Base-by-base conservation (phyloP, 2,888 invertebrate species). In the Morinoia aosen region DNA sequence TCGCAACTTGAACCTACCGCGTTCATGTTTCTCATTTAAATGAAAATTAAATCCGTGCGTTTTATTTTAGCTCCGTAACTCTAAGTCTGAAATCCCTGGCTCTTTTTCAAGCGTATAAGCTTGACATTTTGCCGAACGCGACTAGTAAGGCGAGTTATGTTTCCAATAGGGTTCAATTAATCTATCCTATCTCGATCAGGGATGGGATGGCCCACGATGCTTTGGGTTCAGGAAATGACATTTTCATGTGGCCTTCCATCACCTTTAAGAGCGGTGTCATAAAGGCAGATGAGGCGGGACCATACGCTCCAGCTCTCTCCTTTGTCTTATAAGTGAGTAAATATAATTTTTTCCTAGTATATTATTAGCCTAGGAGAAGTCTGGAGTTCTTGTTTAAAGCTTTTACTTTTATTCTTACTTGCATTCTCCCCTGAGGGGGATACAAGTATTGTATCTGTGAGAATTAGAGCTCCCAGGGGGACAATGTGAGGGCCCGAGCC, bases 211-310 rank as follows among this genome's bases (percentile, higher is more conserved):
- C 76, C 25, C 25, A 76, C 76, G 76, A 33, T 3, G 76, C 76
- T 76, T 76, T 33, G 76, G 25, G 76, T 76, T 76, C 76, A 76
- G 76, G 76, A 76, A 76, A 76, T 76, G 76, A 76, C 76, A 76
- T 76, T 76, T 48, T 76, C 33, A 76, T 33, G 33, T 33, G 76
- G 76, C 76, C 76, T 76, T 76, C 76, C 76, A 25, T 8, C 19
- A 76, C 76, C 76, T 76, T 76, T 8, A 25, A 33, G 76, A 76
- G 33, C 76, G 19, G 25, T 76, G 76, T 76, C 76, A 33, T 76
- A 33, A 10, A 76, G 25, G 76, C 76, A 76, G 76, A 76, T 76
- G 76, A 76, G 76, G 76, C 76, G 76, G 76, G 33, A 33, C 76
- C 76, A 19, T 16, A 76, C 76, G 25, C 10, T 16, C 33, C 25